Base-by-base conservation (phyloP, 2,888 invertebrate species). In the Pachycephus smyrnensis region DNA sequence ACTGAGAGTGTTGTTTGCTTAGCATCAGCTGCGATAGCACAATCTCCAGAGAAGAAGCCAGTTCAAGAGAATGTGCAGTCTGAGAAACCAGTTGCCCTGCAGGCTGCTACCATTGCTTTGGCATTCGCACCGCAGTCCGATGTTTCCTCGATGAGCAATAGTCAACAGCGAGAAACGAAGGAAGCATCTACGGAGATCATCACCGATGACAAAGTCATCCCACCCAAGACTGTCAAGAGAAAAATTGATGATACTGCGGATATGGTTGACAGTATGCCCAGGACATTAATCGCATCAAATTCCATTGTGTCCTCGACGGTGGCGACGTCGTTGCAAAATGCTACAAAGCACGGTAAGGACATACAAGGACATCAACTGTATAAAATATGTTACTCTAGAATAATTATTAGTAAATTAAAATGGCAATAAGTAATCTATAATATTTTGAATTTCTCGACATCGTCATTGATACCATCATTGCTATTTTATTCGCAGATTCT, bases 191-290 rank as follows among this genome's bases (percentile, higher is more conserved):
- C 86, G 31, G 88, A 88, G 31, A 84, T 87, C 74, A 84, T 84
- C 12, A 77, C 84, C 11, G 84, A 82, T 23, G 87, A 88, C 71
- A 90, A 89, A 80, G 84, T 88, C 32, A 85, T 88, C 76, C 87
- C 90, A 30, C 87, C 90, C 31, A 91, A 91, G 76, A 83, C 87
- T 0, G 87, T 90, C 12, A 91, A 91, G 76, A 89, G 89, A 86
- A 91, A 91, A 90, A 77, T 86, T 36, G 89, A 90, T 12, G 90
- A 89, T 9, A 55, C 80, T 31, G 77, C 77, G 12, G 84, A 82
- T 75, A 81, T 83, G 55, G 81, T 84, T 55, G 83, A 85, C 12
- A 83, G 82, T 73, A 77, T 83, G 37, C 75, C 84, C 55, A 86
- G 84, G 82, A 82, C 81, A 12, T 76, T 87, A 30, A 84, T 88